Evolutionary conservation across 2,797 vertebrate species (phyloP).

Genomic region (Furcifer pardalis): DNA sequence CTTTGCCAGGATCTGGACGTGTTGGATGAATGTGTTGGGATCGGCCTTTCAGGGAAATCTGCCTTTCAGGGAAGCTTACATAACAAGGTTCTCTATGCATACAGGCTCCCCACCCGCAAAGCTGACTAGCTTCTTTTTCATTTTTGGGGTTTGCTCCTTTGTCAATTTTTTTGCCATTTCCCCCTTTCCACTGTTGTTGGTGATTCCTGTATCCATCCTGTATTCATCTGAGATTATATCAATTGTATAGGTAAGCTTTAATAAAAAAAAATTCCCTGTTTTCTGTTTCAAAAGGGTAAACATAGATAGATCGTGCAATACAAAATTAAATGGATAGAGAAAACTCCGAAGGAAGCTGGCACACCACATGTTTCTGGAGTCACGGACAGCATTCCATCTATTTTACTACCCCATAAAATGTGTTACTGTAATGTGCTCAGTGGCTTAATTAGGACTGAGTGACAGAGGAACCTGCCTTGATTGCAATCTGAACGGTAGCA

Average conservation of each 20-base stretch:
- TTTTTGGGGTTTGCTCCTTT: background rate
- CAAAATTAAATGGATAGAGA: conserved; percentile 54
- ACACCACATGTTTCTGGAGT: conserved; percentile 10
- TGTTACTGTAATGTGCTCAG: background rate
- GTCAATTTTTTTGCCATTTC: background rate
- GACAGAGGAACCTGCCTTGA: background rate
- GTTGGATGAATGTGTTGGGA: background rate
- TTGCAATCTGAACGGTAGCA: background rate
- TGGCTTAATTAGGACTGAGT: background rate
- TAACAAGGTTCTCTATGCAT: background rate
- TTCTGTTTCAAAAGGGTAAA: conserved; percentile 2
- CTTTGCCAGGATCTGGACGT: background rate
- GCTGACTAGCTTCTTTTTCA: background rate
- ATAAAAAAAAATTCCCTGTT: background rate
- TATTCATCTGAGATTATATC: background rate
- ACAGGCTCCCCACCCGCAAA: too few relatives aligned
- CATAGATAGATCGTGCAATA: conserved; percentile 33
- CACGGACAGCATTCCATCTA: conserved; percentile 21
- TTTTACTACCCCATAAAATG: conserved; percentile 16
- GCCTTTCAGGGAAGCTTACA: background rate
- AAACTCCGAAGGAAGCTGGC: conserved; percentile 27
- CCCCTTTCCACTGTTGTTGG: background rate
- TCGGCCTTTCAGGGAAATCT: background rate
- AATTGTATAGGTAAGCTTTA: conserved; percentile 1
- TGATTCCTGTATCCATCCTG: too few relatives aligned